Evolutionary conservation across 2,797 vertebrate species (phyloP).

Genomic region (Phoxinus dragarum): DNA sequence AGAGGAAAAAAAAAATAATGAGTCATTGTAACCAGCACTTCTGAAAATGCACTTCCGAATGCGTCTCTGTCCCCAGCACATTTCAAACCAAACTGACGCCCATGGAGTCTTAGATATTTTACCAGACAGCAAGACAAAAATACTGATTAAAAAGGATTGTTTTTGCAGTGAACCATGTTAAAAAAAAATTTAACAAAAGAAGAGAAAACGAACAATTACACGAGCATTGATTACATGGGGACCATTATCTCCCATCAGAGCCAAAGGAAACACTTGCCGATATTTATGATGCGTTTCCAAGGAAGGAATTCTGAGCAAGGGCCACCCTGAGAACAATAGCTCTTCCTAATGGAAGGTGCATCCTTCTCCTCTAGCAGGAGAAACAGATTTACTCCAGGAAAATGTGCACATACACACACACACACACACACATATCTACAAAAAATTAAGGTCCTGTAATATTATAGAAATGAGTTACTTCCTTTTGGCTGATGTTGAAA

Average conservation of each 20-base stretch:
- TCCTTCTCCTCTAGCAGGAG: conserved; percentile 49
- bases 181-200: conserved; percentile 17
- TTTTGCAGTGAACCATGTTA: conserved; percentile 7
- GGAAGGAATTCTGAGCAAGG: conserved; percentile 54
- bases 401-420: conserved; percentile 7
- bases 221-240: conserved; percentile 54
- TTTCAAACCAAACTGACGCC: no score
- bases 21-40: no score
- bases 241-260: conserved; percentile 50
- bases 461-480: conserved; percentile 47
- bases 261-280: conserved; percentile 59
- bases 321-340: conserved; percentile 50
- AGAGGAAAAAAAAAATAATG: no score
- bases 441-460: conserved; percentile 36
- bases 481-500: conserved; percentile 38
- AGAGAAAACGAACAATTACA: conserved; percentile 36
- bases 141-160: conserved; percentile 12
- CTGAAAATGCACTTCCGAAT: no score
- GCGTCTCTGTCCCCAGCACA: no score
- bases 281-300: conserved; percentile 64
- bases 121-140: background rate
- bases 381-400: conserved; percentile 49
- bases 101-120: background rate
- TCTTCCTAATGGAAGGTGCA: conserved; percentile 59
- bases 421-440: conserved; percentile 55